A percentile compares a stretch with the other conserved stretches of the same genome.
Evolutionary conservation across 2,888 invertebrate genomes (phyloP).

Genomic region (Zaprionus bogoriensis): DNA sequence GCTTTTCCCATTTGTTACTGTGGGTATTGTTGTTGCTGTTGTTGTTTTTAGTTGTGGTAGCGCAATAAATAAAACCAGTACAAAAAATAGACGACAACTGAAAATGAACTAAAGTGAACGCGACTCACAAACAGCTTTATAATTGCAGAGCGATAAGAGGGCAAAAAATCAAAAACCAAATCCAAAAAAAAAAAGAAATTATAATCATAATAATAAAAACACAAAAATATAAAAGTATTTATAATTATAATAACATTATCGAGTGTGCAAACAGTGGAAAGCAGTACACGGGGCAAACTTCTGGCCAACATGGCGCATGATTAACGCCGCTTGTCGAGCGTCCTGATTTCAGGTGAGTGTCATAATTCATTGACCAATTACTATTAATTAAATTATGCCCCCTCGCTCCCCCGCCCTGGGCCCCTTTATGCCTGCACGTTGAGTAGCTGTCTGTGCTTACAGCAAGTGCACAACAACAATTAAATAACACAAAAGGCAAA

Average conservation of each 20-base stretch:
- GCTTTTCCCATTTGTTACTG: not conserved
- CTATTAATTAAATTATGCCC: constrained; percentile 29
- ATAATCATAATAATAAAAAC: not conserved
- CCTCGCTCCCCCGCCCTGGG: not conserved
- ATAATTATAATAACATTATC: constrained; percentile 5
- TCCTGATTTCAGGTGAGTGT: constrained; percentile 63
- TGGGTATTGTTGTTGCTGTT: not conserved
- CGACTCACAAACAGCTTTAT: constrained; percentile 16
- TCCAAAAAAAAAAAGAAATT: no score
- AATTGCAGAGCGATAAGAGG: not conserved
- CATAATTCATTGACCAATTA: constrained; percentile 43
- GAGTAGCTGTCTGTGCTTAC: not conserved
- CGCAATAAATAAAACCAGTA: not conserved
- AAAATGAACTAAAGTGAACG: constrained; percentile 5
- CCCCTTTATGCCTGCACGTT: not conserved
- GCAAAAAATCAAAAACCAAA: not conserved
- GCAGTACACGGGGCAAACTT: constrained; percentile 17
- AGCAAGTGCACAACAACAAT: constrained; percentile 7
- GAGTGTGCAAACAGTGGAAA: not conserved
- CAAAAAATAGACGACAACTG: constrained; percentile 9
- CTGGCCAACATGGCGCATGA: constrained; percentile 58
- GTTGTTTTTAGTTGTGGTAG: not conserved
- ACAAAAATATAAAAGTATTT: not conserved
- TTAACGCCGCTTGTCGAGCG: constrained; percentile 51
- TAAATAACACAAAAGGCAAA: constrained; percentile 4